Evolutionary conservation across 2,797 vertebrate species (phyloP).

Genomic region (Gallinago nigripennis): DNA sequence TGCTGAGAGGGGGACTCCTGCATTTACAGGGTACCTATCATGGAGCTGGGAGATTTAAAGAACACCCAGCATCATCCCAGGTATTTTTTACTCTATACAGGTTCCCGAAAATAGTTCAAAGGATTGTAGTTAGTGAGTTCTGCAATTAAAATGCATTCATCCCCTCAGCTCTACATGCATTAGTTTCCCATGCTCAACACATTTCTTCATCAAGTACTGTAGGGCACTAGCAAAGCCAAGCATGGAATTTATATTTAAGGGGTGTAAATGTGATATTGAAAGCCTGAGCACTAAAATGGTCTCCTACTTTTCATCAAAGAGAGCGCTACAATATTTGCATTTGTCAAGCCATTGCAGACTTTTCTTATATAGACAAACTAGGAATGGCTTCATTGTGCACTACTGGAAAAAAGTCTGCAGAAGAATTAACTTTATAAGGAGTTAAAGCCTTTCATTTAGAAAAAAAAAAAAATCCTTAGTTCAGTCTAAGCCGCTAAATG

Average conservation of each 20-base stretch:
- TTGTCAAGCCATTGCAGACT: neutral
- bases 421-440: conserved; percentile 38
- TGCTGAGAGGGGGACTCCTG: neutral
- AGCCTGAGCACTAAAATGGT: neutral
- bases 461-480: neutral
- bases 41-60: neutral
- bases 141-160: neutral
- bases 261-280: neutral
- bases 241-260: neutral
- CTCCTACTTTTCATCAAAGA: neutral
- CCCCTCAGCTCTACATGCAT: neutral
- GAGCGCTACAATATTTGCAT: neutral
- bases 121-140: neutral
- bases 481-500: neutral
- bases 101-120: neutral
- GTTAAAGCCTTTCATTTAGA: neutral
- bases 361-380: neutral
- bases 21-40: neutral
- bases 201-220: neutral
- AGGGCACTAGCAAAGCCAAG: neutral
- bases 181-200: neutral
- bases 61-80: neutral
- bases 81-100: neutral
- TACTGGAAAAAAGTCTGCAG: neutral
- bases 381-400: neutral